These are phyloP conservation scores for Orchestes rusci DNA, from an alignment of 2,888 invertebrate genomes.

Conservation along the genomic window DNA sequence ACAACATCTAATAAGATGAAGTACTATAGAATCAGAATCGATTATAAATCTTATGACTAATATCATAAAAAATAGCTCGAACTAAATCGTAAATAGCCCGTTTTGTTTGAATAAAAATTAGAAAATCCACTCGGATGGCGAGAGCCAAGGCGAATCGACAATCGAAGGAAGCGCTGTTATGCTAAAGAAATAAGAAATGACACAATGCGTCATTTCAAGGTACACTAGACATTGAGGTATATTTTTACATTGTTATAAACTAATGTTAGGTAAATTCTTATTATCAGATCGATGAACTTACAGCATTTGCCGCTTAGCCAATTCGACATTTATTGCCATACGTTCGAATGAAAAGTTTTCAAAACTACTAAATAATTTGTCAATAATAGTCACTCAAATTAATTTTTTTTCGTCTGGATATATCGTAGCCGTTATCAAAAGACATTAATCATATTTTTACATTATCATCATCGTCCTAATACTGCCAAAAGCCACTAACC, in stretches of 20 bases:
- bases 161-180: slow-evolving; percentile 29
- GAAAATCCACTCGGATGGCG: slow-evolving; percentile 14
- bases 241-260: slow-evolving; percentile 25
- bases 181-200: slow-evolving; percentile 26
- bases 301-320: slow-evolving; percentile 13
- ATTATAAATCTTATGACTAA: too few species aligned
- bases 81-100: slow-evolving; percentile 5
- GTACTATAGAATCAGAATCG: too few species aligned
- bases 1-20: too few species aligned
- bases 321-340: too few species aligned
- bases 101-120: slow-evolving; percentile 17
- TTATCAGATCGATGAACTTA: slow-evolving; percentile 21
- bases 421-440: too few species aligned
- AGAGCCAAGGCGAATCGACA: slow-evolving; percentile 32
- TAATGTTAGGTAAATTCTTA: slow-evolving; percentile 20
- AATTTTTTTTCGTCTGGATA: too few species aligned
- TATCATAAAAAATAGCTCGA: slow-evolving; percentile 8
- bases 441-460: too few species aligned
- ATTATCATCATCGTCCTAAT: too few species aligned
- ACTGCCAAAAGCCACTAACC: too few species aligned
- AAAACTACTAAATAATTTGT: too few species aligned
- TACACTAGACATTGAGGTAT: slow-evolving; percentile 29
- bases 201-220: slow-evolving; percentile 36
- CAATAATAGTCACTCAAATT: too few species aligned
- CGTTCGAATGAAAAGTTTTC: too few species aligned